Base-by-base conservation (phyloP, 2,797 vertebrate genomes). In the Argentina silus region DNA sequence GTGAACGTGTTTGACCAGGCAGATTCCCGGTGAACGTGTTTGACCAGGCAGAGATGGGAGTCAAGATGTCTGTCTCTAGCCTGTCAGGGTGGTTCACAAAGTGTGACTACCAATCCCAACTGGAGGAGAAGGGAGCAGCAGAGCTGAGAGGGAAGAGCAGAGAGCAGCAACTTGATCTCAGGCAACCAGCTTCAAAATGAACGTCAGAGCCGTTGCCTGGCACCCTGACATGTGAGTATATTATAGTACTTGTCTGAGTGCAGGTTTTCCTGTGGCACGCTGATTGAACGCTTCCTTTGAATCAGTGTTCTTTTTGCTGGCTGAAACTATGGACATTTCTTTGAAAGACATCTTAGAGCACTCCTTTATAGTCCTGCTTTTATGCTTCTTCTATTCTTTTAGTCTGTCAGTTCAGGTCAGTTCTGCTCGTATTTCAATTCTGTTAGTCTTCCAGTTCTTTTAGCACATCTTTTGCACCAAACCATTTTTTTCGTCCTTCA, bases 101-200 rank as follows among this genome's bases (percentile, higher is more conserved):
- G 78, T 86, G 83, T 80, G 81, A 84, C 85, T 81, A 67, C 81
- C 84, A 84, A 85, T 87, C 80, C 76, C 77, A 85, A 87, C 78
- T 81, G 80, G 60, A 85, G 76, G 12, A 82, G 74, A 45, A 80
- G 81, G 27, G 27, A 36, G 27, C 27, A 36, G 27, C 27, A 36
- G 27, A 36, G 27, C 27, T 36, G 27, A 36, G 27, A 36, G 27
- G 27, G 27, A 69, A 74, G 67, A 3, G 10, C 12, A 45, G 8
- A 43, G 42, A 47, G 63, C 63, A 65, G 78, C 88, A 81, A 85
- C 88, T 89, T 90, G 87, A 91, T 92, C 87, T 88, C 8, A 17
- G 73, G 36, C 80, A 83, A 82, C 68, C 72, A 72, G 75, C 70
- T 80, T 77, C 84, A 85, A 89, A 72, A 65, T 45, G 75, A 70